Evolutionary conservation across 2,797 vertebrate genomes (phyloP), one percentile per base, ranked within the genome.

Genomic region (Ceryle rudis): DNA sequence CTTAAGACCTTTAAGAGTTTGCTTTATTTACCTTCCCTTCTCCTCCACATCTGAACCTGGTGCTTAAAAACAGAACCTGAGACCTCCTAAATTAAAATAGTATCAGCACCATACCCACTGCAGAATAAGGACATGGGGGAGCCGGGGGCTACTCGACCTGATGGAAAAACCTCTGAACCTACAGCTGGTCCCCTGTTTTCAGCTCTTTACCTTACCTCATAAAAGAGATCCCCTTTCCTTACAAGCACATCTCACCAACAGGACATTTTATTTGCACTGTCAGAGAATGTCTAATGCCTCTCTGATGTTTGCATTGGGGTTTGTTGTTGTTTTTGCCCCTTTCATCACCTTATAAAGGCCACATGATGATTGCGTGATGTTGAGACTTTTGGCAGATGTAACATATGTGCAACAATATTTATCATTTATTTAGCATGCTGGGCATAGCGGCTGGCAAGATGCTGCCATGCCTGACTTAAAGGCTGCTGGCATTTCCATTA

Each of bases 401-500:
- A 81, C 96, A 95, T 95, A 96, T 95, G 93, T 95, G 94, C 86
- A 82, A 87, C 93, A 96, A 73, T 94, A 89, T 96, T 97, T 96
- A 96, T 97, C 93, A 95, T 97, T 96, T 94, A 96, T 96, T 97
- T 94, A 96, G 33, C 90, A 26, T 92, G 95, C 95, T 39, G 95
- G 93, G 86, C 44, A 86, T 20, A 80, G 91, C 11, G 91, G 95
- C 95, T 95, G 95, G 96, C 95, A 92, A 71, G 94, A 55, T 54
- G 8, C 91, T 95, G 93, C 96, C 95, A 61, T 90, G 93, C 95
- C 95, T 95, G 96, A 97, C 91, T 94, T 94, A 94, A 95, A 95
- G 94, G 94, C 94, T 96, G 91, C 88, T 96, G 96, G 95, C 95
- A 95, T 96, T 97, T 97, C 95, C 90, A 95, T 71, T 93, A 93